Percentiles rank a stretch among this genome's conserved stretches.
phyloP scores from a whole-genome alignment of 2,113 vertebrate species.

The Sinocyclocheilus maitianheensis region DNA sequence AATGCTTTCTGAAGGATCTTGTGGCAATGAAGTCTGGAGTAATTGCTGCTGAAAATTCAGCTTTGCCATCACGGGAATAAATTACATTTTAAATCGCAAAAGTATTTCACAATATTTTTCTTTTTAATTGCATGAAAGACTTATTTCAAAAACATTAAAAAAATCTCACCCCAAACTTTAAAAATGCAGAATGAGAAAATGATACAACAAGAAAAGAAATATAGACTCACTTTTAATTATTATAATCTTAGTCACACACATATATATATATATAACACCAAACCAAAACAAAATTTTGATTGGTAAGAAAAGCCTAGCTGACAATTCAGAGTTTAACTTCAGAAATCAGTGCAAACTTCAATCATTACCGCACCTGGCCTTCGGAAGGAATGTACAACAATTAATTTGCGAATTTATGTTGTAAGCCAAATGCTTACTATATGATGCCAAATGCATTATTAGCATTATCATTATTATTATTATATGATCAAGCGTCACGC shows the following conservation, averaged over 20 bases:
- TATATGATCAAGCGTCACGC: background rate
- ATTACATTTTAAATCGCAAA: background rate
- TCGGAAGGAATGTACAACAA: background rate
- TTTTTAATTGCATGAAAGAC: too few species aligned
- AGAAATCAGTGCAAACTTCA: conserved; percentile 29
- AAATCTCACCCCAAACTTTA: background rate
- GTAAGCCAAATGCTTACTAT: background rate
- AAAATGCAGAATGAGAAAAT: background rate
- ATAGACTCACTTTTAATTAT: background rate
- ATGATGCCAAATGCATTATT: background rate
- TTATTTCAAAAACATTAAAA: too few species aligned
- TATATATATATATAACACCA: background rate
- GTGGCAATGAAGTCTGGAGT: background rate
- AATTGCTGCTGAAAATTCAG: background rate
- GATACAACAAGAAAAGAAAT: conserved; percentile 6
- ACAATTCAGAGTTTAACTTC: background rate
- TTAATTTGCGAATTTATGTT: background rate
- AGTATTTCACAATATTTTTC: too few species aligned
- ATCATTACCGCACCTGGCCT: background rate
- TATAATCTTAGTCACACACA: background rate
- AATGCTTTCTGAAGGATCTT: background rate
- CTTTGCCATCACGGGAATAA: background rate
- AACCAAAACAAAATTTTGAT: background rate
- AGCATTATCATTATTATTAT: background rate
- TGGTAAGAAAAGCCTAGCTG: background rate